Evolutionary conservation across 2,888 invertebrate genomes (phyloP).

Genomic region (Chrysodeixis includens): DNA sequence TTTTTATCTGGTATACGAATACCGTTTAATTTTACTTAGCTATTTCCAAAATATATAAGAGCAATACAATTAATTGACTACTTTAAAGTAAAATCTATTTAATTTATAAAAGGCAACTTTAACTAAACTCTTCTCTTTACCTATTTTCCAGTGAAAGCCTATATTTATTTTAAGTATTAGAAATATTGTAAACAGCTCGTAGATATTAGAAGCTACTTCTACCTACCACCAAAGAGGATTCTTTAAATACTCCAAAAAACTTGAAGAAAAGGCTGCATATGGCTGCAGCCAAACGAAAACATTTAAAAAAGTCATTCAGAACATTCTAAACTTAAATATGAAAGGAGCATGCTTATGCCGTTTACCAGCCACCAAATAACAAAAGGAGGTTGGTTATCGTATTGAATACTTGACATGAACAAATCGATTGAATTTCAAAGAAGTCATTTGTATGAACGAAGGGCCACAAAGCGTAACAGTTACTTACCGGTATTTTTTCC

Average conservation of each 20-base stretch:
- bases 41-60: too few relatives aligned
- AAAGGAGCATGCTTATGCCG: neutral
- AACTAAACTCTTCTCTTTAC: too few relatives aligned
- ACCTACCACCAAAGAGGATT: too few relatives aligned
- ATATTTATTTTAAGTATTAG: too few relatives aligned
- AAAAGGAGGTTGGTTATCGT: neutral
- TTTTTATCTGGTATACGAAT: constrained; percentile 63
- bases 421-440: neutral
- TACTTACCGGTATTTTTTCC: neutral
- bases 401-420: neutral
- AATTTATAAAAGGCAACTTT: too few relatives aligned
- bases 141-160: too few relatives aligned
- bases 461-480: neutral
- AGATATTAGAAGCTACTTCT: too few relatives aligned
- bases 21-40: constrained; percentile 19
- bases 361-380: neutral
- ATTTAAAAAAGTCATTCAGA: neutral
- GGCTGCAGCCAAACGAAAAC: neutral
- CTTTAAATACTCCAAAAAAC: neutral
- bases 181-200: too few relatives aligned
- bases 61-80: too few relatives aligned
- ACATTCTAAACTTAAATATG: neutral
- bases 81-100: too few relatives aligned
- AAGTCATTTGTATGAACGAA: neutral
- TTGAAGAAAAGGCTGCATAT: neutral